Percentiles rank a stretch among this genome's conserved stretches.
Evolutionary conservation across 2,113 vertebrate species (phyloP).

Genomic region (Sapayoa aenigma): DNA sequence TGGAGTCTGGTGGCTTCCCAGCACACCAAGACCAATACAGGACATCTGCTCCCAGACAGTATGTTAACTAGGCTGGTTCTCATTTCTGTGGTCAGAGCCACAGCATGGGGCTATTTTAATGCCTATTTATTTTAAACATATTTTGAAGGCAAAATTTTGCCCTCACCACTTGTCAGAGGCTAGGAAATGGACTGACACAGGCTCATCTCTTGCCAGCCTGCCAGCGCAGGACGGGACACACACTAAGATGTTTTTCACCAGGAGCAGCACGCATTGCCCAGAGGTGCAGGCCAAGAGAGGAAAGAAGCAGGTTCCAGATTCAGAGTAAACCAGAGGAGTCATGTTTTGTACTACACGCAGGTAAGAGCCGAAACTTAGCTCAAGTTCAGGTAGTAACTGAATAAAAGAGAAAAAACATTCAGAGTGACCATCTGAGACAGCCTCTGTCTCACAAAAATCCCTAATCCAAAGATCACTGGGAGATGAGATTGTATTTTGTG

Average conservation of each 20-base stretch:
- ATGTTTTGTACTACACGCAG: not conserved
- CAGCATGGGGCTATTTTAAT: slow-evolving; percentile 19
- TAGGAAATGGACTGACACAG: not conserved
- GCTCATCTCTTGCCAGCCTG: not conserved
- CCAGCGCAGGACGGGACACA: not conserved
- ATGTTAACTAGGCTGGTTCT: not conserved
- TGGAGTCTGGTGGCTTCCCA: not conserved
- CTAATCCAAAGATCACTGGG: not conserved
- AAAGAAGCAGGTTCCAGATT: not conserved
- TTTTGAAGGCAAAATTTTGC: slow-evolving; percentile 13
- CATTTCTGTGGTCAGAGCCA: slow-evolving; percentile 17
- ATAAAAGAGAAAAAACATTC: not conserved
- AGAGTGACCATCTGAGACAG: not conserved
- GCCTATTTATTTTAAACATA: slow-evolving; percentile 21
- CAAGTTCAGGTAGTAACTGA: not conserved
- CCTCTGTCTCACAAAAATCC: not conserved
- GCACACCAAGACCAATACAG: not conserved
- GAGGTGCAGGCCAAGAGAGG: not conserved
- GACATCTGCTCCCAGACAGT: slow-evolving; percentile 23
- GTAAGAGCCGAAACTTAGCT: not conserved
- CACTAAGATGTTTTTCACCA: not conserved
- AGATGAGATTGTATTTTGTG: not conserved
- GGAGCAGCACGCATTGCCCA: not conserved
- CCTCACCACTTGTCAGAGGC: not conserved
- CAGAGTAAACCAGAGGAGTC: not conserved